These are phyloP conservation scores for Gobiocypris rarus DNA, from an alignment of 2,113 vertebrate genomes.

Conservation along the genomic window DNA sequence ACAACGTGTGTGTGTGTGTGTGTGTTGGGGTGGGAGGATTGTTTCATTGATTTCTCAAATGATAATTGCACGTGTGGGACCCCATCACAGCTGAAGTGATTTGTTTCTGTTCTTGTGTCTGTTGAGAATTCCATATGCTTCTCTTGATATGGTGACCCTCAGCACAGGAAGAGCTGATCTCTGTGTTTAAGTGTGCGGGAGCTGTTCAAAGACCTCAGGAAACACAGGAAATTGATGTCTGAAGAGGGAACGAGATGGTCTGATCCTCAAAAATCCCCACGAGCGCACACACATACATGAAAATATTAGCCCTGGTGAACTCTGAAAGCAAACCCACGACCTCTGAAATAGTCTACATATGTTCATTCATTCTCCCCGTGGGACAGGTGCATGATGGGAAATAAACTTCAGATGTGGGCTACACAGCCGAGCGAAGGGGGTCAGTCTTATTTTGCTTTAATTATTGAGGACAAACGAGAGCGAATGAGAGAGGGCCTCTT, in stretches of 20 bases:
- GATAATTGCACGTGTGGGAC: neutral
- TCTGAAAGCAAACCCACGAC: slow-evolving; percentile 13
- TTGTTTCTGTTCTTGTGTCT: neutral
- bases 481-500: neutral
- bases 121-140: neutral
- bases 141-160: neutral
- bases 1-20: no score
- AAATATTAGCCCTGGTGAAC: neutral
- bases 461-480: slow-evolving; percentile 8
- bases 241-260: slow-evolving; percentile 53
- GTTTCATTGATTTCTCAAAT: neutral
- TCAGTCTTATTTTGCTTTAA: slow-evolving; percentile 19
- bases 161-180: slow-evolving; percentile 19
- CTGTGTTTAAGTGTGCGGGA: neutral
- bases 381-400: slow-evolving; percentile 35
- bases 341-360: slow-evolving; percentile 17
- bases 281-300: slow-evolving; percentile 42
- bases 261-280: slow-evolving; percentile 57
- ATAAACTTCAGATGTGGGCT: slow-evolving; percentile 29
- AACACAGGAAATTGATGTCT: slow-evolving; percentile 78
- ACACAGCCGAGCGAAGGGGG: neutral
- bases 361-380: slow-evolving; percentile 10
- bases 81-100: neutral
- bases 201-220: slow-evolving; percentile 67
- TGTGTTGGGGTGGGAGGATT: no score